Evolutionary conservation across 1,140 invertebrate genomes (phyloP), one percentile per base, ranked within the genome.

Genomic region (Drosophila chauvacae): DNA sequence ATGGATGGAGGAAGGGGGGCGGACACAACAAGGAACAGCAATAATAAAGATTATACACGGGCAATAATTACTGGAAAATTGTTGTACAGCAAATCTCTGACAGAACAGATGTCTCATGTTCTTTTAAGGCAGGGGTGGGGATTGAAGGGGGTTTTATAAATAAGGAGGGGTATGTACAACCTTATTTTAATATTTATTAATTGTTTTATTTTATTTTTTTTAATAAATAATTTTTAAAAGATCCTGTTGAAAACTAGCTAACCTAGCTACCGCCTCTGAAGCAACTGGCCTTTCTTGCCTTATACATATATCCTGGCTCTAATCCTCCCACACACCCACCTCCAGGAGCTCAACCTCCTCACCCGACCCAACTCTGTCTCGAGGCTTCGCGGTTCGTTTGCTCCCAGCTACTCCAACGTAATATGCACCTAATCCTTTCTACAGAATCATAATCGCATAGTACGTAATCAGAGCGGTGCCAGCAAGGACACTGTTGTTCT

Each of bases 1-100:
- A n/a, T 13, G 18, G 37, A 23, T 11, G 16, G 7, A 1, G 39
- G n/a, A 4, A 7, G 33, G 7, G 20, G 18, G 51, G 30, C n/a
- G 50, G 50, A 68, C 66, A 70, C 76, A 73, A 70, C 79, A 78
- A 77, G 60, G 45, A 82, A 85, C 65, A 84, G 77, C 77, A 80
- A 90, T 90, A 90, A 88, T 84, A 84, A 90, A 77, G 84, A 90
- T 85, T 88, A 90, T 90, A 90, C 85, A 88, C 73, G 85, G 80
- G 77, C 85, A 88, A 88, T 90, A 87, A 87, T 87, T 87, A 87
- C 85, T 80, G 50, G 72, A 68, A 65, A 73, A 87, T 68, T 68
- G 57, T 66, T 79, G 69, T 72, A 66, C 66, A 72, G 66, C 33
- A 72, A 72, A 72, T 72, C 66, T 72, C 70, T 30, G 69, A 33